Evolutionary conservation across 2,888 invertebrate species (phyloP).

Genomic region (Thera britannica): DNA sequence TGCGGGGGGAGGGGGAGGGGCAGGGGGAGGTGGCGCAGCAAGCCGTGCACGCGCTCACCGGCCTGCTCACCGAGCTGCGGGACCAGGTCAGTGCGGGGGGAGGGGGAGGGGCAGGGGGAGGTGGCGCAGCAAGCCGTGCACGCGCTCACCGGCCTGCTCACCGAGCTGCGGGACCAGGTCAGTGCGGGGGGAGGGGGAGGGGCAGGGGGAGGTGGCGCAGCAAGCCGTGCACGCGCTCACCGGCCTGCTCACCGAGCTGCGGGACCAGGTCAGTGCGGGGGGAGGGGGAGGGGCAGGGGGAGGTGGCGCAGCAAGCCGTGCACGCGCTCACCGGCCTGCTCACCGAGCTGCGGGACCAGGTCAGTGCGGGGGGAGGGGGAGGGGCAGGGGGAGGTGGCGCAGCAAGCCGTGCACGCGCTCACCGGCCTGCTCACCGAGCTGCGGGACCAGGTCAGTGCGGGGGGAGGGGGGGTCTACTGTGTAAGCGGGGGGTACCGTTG

Average conservation of each 20-base stretch:
- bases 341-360: no score
- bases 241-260: constrained; percentile 84
- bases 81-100: constrained; percentile 85
- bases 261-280: no score
- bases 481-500: no score
- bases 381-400: constrained; percentile 87
- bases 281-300: constrained; percentile 48
- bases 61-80: constrained; percentile 94
- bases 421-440: constrained; percentile 95
- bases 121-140: no score
- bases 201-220: no score
- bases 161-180: no score
- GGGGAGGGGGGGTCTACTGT: neutral
- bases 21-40: constrained; percentile 93
- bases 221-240: constrained; percentile 86
- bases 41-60: constrained; percentile 91
- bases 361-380: no score
- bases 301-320: constrained; percentile 90
- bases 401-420: constrained; percentile 89
- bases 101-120: constrained; percentile 92
- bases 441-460: constrained; percentile 87
- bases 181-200: no score
- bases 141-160: no score
- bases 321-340: constrained; percentile 94
- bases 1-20: no score